Conservation (phyloP, 2,113 vertebrate genomes). For the Mustela nigripes region DNA sequence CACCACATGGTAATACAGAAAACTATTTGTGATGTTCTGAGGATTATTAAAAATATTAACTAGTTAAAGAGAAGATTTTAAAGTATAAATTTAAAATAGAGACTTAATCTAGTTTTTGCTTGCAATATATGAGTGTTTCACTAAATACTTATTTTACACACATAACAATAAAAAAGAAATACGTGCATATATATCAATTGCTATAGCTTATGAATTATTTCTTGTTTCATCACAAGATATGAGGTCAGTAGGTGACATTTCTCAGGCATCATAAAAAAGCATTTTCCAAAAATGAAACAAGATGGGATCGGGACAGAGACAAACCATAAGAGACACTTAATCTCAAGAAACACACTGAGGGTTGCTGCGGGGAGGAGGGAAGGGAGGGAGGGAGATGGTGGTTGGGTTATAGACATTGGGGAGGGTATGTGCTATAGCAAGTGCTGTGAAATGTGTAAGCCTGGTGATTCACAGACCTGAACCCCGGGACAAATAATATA, state of each 20-base stretch:
- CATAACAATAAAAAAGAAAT: conserved; percentile 36
- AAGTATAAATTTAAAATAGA: conserved; percentile 47
- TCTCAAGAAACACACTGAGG: too few species aligned
- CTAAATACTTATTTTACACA: conserved; percentile 7
- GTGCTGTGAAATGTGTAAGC: too few species aligned
- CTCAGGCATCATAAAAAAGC: neutral
- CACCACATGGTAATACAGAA: neutral
- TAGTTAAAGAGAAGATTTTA: conserved; percentile 28
- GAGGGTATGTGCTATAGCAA: too few species aligned
- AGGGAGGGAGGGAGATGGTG: too few species aligned
- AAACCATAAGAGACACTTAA: too few species aligned
- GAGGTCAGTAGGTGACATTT: conserved; percentile 43
- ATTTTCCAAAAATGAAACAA: neutral
- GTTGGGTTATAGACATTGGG: too few species aligned
- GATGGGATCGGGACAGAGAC: too few species aligned
- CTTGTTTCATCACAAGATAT: conserved; percentile 28
- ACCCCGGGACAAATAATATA: too few species aligned
- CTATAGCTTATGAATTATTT: conserved; percentile 35
- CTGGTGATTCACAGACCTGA: too few species aligned
- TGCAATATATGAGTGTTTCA: conserved; percentile 8
- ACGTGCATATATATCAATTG: neutral
- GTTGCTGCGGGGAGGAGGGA: too few species aligned
- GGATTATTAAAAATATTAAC: conserved; percentile 40
- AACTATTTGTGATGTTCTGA: conserved; percentile 2
- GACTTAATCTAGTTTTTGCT: neutral